These are phyloP conservation scores for Anagrus nilaparvatae DNA, from an alignment of 1,140 invertebrate genomes.

Conservation along the genomic window DNA sequence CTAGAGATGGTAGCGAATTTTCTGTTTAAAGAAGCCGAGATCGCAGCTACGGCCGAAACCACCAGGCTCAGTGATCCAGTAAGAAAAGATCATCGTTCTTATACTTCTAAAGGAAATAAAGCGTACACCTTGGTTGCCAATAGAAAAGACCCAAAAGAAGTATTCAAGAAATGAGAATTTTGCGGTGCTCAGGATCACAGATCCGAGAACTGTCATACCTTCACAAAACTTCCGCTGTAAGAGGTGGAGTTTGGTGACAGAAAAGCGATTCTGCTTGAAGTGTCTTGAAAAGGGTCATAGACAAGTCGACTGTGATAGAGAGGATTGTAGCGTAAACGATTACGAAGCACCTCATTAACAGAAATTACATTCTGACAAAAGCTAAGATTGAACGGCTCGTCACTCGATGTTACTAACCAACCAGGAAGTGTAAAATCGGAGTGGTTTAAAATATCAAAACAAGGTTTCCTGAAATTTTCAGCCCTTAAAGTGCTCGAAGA, in stretches of 20 bases:
- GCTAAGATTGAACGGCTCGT: no score
- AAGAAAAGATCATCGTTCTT: no score
- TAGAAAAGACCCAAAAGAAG: background rate
- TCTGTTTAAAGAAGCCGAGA: conserved; percentile 11
- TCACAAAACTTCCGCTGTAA: background rate
- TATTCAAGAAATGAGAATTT: background rate
- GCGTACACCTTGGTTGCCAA: background rate
- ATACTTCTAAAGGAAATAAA: no score
- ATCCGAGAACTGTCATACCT: background rate
- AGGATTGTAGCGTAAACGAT: no score
- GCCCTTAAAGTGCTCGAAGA: no score
- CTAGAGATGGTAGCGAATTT: conserved; percentile 8
- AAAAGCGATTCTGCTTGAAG: conserved; percentile 1
- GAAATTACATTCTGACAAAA: no score
- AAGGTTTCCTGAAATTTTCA: no score
- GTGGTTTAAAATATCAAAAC: no score
- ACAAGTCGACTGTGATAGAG: background rate
- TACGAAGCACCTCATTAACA: no score
- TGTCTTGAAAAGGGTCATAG: conserved; percentile 1
- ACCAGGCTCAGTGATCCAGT: background rate
- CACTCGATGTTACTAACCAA: no score
- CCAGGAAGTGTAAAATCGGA: no score
- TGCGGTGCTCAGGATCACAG: background rate
- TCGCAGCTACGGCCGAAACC: conserved; percentile 13
- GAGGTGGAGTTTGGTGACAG: conserved; percentile 4